Base-by-base conservation (phyloP, 2,888 invertebrate species). In the Noctua comes region DNA sequence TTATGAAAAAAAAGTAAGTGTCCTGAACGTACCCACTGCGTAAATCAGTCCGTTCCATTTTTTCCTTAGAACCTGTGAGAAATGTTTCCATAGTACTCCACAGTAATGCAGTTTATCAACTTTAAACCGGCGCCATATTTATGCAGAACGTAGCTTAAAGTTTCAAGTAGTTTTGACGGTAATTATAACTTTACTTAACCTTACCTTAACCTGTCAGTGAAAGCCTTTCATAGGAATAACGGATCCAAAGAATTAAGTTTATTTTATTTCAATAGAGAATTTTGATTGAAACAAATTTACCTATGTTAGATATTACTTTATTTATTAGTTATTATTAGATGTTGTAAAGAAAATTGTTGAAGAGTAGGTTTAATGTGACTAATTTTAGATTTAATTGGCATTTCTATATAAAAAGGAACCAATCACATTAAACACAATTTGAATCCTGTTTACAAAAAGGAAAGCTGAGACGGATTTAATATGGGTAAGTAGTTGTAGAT, bases 101-200 rank as follows among this genome's bases (percentile, higher is more conserved):
- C n/a, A 65, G n/a, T 73, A 85, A 81, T 73, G 64, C 70, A 73
- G 62, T 81, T 81, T 81, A 78, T 77, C 51, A 78, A 81, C 36
- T 77, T 77, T 68, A 68, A 84, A 48, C 70, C 64, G 2, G 10
- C 46, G 48, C 68, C 70, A 65, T 81, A 71, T 73, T 84, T 78
- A 85, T 81, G 59, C 77, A 71, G 31, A 81, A 36, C 70, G 51
- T 59, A 54, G 40, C 24, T 75, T 68, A 57, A 84, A 85, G 73
- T 78, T 78, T 6, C 73, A 59, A 84, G 76, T 73, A 77, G 82
- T 81, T 76, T 65, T 54, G 54, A 48, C 59, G 68, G 73, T 85
- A 78, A 84, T 85, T 85, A 84, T 78, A 84, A 84, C 77, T 83
- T 83, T 36, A 71, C 59, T 66, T 75, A 46, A 57, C 57, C 27